Evolutionary conservation across 2,888 invertebrate genomes (phyloP), one percentile per base, ranked within the genome.

Genomic region (Cyaniris semiargus): DNA sequence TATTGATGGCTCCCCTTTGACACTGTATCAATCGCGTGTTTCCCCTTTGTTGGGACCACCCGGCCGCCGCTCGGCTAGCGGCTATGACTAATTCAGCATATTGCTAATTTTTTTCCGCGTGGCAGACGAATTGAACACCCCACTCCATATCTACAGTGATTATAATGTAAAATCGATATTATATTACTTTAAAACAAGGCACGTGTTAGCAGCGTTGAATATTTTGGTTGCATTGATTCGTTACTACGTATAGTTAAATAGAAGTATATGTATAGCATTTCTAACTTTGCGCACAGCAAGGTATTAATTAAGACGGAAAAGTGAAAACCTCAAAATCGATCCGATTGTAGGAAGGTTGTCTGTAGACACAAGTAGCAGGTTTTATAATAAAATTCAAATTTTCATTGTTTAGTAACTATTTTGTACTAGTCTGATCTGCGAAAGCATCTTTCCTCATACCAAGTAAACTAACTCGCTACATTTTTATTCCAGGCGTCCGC

Each of bases 401-500:
- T 44, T 44, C 0, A 44, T 13, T 44, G 44, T 10, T 38, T 38
- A 3, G 10, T 38, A 38, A 34, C 27, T 27, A n/a, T n/a, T n/a
- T n/a, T n/a, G n/a, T n/a, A n/a, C 10, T 38, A 10, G 10, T 10
- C 38, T 38, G 38, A 8, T 38, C 10, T 8, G 1, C 4, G 13
- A n/a, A 21, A 58, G 7, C 8, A n/a, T 58, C n/a, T 56, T 56
- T 27, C 66, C 13, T 66, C 23, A 15, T 66, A 15, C 15, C n/a
- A 38, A 38, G 38, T 3, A 53, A 53, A 1, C 21, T 60, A 21
- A 60, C 21, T 10, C n/a, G 58, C 2, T 3, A 23, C 23, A 60
- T 23, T 13, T 23, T 23, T 23, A 66, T 66, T 90, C 44, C 94
- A 96, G 96, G 95, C 95, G 78, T 96, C 96, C 80, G 95, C 96